Evolutionary conservation across 2,888 invertebrate species (phyloP), one percentile per base, ranked within the genome.

Genomic region (Seira sanloemensis): DNA sequence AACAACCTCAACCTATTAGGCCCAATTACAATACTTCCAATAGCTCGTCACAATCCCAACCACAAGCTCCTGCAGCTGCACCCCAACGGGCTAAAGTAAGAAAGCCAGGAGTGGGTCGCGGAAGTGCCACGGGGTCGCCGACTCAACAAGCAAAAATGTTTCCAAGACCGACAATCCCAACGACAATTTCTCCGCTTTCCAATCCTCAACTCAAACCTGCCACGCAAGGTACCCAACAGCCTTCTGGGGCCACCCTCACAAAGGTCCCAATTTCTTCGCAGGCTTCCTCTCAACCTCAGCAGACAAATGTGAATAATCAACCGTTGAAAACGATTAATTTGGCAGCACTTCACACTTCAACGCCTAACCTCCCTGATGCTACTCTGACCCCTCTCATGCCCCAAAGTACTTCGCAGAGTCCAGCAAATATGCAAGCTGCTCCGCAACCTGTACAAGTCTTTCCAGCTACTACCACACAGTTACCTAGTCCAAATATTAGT

Each of bases 311-410:
- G 23, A 67, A 50, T 72, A 77, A 66, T 72, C 86, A 86, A 25
- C 89, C 88, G 5, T 75, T 89, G 21, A 89, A 89, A 62, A 88
- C 89, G 1, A 89, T 89, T 71, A 89, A 89, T 79, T 68, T 89
- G 50, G 86, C 88, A 18, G 88, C 89, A 4, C 75, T 88, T 16
- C 88, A 88, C 58, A 84, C 86, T 5, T 85, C 89, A 5, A 77
- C 77, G 19, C 88, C 88, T 12, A 88, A 86, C 76, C 65, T 89
- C 62, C 88, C 88, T 5, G 88, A 89, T 79, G 88, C 88, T 0
- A 88, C 89, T n/a, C 58, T 88, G n/a, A 88, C 89, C 12, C 88
- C 88, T 9, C 74, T 88, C n/a, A 89, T 82, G 67, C 88, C 88
- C 16, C 87, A 89, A 66, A 18, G 80, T 54, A 83, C 85, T 62